A percentile compares a stretch with the other conserved stretches of the same genome.
Conservation (phyloP, 2,113 vertebrate genomes). For the Elanoides forficatus region DNA sequence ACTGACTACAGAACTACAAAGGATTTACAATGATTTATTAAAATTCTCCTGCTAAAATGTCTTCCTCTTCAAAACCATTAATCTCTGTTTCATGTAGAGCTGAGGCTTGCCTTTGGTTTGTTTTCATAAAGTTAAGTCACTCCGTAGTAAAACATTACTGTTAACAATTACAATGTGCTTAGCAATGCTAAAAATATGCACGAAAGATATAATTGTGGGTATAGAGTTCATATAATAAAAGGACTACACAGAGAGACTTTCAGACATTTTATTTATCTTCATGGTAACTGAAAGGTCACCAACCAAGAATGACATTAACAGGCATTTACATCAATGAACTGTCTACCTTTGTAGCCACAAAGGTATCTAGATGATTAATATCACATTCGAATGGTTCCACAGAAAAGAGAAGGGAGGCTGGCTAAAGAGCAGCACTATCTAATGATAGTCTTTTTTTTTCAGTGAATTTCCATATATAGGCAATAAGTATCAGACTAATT, state of each 20-base stretch:
- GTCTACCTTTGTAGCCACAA: not conserved
- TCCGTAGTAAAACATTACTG: conserved; percentile 51
- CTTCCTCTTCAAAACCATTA: conserved; percentile 51
- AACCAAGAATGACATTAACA: conserved; percentile 10
- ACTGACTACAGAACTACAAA: not conserved
- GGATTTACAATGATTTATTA: conserved; percentile 33
- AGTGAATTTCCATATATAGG: not conserved
- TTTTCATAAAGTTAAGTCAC: conserved; percentile 67
- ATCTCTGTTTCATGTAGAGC: conserved; percentile 55
- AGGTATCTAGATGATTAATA: conserved; percentile 10
- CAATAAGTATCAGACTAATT: not conserved
- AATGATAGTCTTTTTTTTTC: not conserved
- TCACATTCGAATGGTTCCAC: not conserved
- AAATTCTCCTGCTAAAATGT: conserved; percentile 18
- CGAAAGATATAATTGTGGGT: conserved; percentile 51
- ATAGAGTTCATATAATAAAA: not conserved
- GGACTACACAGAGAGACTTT: not conserved
- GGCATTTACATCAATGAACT: conserved; percentile 5
- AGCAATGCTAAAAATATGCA: not conserved
- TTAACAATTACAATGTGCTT: conserved; percentile 61
- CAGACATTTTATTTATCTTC: conserved; percentile 54
- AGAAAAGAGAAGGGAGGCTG: not conserved
- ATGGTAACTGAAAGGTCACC: conserved; percentile 27
- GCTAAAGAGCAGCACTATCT: not conserved
- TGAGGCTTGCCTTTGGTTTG: conserved; percentile 53